phyloP scores from a whole-genome alignment of 2,113 vertebrate genomes.

The Anarhynchus alexandrinus region DNA sequence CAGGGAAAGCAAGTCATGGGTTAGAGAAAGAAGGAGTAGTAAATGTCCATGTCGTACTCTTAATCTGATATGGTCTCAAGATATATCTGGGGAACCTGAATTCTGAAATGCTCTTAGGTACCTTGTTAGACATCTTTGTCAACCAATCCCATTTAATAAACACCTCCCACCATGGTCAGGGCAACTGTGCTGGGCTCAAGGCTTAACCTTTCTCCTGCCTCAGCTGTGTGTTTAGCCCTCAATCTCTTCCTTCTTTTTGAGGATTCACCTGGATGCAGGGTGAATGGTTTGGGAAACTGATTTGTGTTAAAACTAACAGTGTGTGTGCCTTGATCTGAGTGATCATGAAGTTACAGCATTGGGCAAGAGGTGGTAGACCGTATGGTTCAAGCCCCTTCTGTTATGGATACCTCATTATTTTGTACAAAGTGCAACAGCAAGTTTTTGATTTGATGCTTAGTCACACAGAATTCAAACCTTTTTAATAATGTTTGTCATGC shows the following conservation, averaged over 20 bases:
- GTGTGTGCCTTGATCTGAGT: neutral
- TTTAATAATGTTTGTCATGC: neutral
- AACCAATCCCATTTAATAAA: neutral
- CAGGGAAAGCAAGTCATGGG: neutral
- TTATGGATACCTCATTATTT: neutral
- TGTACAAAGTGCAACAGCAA: neutral
- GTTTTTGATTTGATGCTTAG: neutral
- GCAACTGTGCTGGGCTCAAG: accelerated
- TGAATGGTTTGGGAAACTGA: neutral
- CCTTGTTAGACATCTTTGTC: neutral
- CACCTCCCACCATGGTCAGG: neutral
- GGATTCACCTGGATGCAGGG: neutral
- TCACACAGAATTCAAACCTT: neutral
- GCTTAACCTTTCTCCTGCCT: neutral
- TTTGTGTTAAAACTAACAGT: neutral
- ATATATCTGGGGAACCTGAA: neutral
- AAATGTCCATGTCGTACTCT: neutral
- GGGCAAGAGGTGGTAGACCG: neutral
- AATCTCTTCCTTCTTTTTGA: neutral
- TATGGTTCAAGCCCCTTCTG: neutral
- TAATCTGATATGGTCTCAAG: neutral
- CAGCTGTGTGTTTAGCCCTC: neutral
- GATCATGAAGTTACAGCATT: neutral
- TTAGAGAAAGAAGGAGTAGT: neutral
- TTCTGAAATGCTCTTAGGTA: neutral